Percentiles rank a stretch among this genome's conserved stretches.
Conservation (phyloP, 2,113 vertebrate species). For the Clarias magur region DNA sequence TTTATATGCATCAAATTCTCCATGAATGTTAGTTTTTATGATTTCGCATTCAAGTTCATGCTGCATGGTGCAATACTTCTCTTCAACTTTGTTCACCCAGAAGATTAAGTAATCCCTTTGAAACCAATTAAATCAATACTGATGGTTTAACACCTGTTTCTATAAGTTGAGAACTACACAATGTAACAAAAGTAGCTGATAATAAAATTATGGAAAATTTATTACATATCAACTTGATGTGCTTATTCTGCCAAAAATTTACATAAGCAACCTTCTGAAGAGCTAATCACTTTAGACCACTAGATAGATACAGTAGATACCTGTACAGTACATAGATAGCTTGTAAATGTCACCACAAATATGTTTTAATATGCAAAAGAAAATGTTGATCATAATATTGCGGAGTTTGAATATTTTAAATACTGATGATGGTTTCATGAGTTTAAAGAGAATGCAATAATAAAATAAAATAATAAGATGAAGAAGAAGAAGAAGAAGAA, state of each 20-base stretch:
- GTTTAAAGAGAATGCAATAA: background rate
- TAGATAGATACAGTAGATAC: too few relatives aligned
- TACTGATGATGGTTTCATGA: background rate
- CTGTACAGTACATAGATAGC: too few relatives aligned
- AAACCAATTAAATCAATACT: background rate
- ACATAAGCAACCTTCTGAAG: too few relatives aligned
- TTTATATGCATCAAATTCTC: too few relatives aligned
- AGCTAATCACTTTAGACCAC: too few relatives aligned
- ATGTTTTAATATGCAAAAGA: too few relatives aligned
- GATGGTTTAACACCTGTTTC: background rate
- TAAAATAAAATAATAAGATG: background rate
- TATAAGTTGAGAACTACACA: background rate
- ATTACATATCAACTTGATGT: background rate
- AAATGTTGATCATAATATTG: too few relatives aligned
- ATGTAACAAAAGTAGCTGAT: background rate
- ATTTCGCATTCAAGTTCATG: too few relatives aligned
- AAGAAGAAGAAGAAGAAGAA: background rate
- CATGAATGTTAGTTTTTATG: too few relatives aligned
- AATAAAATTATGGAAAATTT: background rate
- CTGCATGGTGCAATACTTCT: too few relatives aligned
- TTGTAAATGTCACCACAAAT: too few relatives aligned
- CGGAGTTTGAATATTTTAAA: background rate
- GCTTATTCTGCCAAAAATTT: background rate
- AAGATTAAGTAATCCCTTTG: background rate
- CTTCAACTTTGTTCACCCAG: too few relatives aligned